A percentile compares a stretch with the other conserved stretches of the same genome.
phyloP scores from a whole-genome alignment of 1,140 invertebrate genomes.

The Drosophila orosa region DNA sequence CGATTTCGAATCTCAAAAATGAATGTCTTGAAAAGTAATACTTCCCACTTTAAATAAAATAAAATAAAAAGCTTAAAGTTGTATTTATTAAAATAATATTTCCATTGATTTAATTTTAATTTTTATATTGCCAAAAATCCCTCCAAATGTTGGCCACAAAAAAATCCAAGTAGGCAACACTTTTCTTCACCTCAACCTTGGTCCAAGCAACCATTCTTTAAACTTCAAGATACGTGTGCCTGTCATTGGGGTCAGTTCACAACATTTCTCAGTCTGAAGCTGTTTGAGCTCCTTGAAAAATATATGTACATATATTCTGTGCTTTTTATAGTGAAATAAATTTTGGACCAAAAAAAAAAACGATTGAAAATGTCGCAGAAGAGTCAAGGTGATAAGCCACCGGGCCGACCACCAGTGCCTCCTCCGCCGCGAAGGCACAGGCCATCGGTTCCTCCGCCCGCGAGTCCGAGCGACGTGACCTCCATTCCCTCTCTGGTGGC shows the following conservation, averaged over 20 bases:
- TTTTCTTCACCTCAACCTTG: background rate
- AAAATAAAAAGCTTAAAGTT: background rate
- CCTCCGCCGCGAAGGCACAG: slow-evolving; percentile 3
- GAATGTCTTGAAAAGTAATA: background rate
- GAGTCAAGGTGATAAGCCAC: background rate
- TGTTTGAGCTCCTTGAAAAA: slow-evolving; percentile 3
- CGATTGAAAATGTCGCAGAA: slow-evolving; percentile 19
- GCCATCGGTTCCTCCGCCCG: background rate
- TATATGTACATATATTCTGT: background rate
- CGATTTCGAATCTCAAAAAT: too few relatives aligned
- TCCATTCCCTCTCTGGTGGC: background rate
- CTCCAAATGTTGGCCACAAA: background rate
- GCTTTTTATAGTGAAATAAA: slow-evolving; percentile 2
- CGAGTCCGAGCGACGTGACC: background rate
- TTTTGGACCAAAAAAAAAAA: background rate
- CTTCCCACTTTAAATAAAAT: background rate
- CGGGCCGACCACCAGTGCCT: background rate
- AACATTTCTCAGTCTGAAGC: slow-evolving; percentile 30
- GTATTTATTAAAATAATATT: background rate
- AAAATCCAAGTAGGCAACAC: background rate
- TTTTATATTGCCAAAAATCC: too few relatives aligned
- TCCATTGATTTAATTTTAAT: background rate
- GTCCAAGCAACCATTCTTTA: slow-evolving; percentile 60
- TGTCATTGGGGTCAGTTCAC: slow-evolving; percentile 28
- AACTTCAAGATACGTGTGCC: slow-evolving; percentile 39